Conservation (phyloP, 2,113 vertebrate genomes). For the Misgurnus anguillicaudatus region DNA sequence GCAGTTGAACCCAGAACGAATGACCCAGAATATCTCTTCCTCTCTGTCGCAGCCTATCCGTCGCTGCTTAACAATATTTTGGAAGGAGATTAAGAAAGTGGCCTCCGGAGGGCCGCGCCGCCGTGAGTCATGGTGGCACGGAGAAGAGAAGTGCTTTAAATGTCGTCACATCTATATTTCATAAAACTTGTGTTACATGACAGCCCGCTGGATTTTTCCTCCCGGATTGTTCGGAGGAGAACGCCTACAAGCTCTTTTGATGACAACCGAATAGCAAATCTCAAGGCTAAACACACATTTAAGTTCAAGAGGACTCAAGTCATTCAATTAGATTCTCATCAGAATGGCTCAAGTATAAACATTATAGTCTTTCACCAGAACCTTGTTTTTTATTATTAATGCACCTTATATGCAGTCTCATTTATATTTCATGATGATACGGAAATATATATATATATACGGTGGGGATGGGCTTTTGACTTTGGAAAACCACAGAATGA, state of each 20-base stretch:
- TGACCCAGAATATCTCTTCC: slow-evolving; percentile 45
- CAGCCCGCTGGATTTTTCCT: slow-evolving; percentile 9
- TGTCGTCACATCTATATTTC: slow-evolving; percentile 19
- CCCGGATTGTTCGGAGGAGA: neutral
- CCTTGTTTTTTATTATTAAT: slow-evolving; percentile 7
- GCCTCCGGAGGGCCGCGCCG: slow-evolving; percentile 20
- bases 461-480: too few species aligned
- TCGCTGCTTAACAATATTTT: slow-evolving; percentile 49
- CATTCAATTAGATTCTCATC: slow-evolving; percentile 27
- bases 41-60: slow-evolving; percentile 31
- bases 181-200: slow-evolving; percentile 29
- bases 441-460: neutral
- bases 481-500: neutral
- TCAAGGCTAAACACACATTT: slow-evolving; percentile 29
- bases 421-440: neutral
- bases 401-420: neutral
- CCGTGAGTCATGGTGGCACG: slow-evolving; percentile 35
- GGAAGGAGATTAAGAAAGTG: slow-evolving; percentile 40
- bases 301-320: slow-evolving; percentile 28
- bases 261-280: slow-evolving; percentile 1
- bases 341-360: neutral
- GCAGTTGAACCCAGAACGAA: slow-evolving; percentile 62
- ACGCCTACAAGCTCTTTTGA: slow-evolving; percentile 6
- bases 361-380: neutral
- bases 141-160: slow-evolving; percentile 22